These are phyloP conservation scores for Caerostris darwini DNA, from an alignment of 1,140 invertebrate species.

Conservation along the genomic window DNA sequence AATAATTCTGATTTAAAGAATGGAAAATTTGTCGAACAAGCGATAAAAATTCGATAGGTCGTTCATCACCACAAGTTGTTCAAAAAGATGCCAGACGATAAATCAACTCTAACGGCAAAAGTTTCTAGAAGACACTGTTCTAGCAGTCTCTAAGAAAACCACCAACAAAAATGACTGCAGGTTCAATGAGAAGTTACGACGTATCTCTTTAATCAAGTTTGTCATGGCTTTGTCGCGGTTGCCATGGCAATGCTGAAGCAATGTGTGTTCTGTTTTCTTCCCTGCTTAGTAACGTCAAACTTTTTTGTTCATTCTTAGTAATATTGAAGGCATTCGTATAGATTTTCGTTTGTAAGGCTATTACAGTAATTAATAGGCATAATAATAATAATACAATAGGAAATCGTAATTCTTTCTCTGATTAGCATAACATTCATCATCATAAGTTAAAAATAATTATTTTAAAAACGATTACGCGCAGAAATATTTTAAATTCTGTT, in stretches of 20 bases:
- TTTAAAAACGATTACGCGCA: too few relatives aligned
- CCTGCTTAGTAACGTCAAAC: not conserved
- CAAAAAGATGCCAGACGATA: too few relatives aligned
- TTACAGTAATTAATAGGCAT: not conserved
- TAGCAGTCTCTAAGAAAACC: not conserved
- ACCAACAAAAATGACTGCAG: not conserved
- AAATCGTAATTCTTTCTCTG: too few relatives aligned
- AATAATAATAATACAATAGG: too few relatives aligned
- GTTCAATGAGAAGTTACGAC: not conserved
- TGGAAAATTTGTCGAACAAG: too few relatives aligned
- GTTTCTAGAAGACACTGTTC: not conserved
- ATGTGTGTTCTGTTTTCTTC: not conserved
- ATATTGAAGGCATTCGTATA: not conserved
- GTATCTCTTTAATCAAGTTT: constrained; percentile 10
- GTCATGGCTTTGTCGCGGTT: not conserved
- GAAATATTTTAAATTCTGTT: too few relatives aligned
- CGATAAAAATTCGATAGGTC: too few relatives aligned
- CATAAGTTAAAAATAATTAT: too few relatives aligned
- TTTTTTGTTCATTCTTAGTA: not conserved
- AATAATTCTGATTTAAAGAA: too few relatives aligned
- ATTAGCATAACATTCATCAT: too few relatives aligned
- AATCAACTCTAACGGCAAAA: too few relatives aligned
- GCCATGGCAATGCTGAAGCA: not conserved
- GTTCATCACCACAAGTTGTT: too few relatives aligned
- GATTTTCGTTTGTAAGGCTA: not conserved